Evolutionary conservation across 2,113 vertebrate genomes (phyloP), one percentile per base, ranked within the genome.

Genomic region (Burhinus bistriatus): DNA sequence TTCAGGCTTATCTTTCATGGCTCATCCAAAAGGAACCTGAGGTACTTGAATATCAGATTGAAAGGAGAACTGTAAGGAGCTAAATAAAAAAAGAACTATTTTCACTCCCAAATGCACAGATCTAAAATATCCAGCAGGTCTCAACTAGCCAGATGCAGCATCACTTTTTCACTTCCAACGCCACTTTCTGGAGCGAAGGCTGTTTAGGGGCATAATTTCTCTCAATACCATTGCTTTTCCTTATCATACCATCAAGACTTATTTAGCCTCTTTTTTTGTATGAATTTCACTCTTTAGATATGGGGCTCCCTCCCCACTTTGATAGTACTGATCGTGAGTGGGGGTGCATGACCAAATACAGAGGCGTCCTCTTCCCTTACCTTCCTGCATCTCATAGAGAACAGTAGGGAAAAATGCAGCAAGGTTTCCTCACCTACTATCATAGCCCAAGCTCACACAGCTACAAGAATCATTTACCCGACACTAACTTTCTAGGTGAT

Each of bases 321-420:
- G 42, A 32, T 55, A 52, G 9, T 2, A 21, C n/a, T 59, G 29
- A 69, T 44, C 57, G 76, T n/a, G 9, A 72, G 10, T 3, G 4
- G 20, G 20, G 19, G 4, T 25, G n/a, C 0, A 0, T 7, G 29
- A 47, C 55, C 64, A 66, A 32, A 26, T 6, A 42, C 5, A 36
- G 49, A 54, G 13, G 8, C 15, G 11, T 22, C 17, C 52, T 72
- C 45, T 15, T 34, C 25, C 55, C 14, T 38, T 30, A 15, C 30
- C 40, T 80, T 72, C 36, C 52, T 22, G 22, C 27, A n/a, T 12
- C 32, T 23, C 32, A 5, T 0, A 9, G 9, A 52, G 58, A 49
- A 81, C 57, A 80, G 16, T 4, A 25, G 87, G 45, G 16, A n/a
- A 66, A 93, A 93, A 73, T 32, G 23, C 32, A 51, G 55, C 51